phyloP scores from a whole-genome alignment of 53 echinoderm and acorn worm genomes.

The Holothuria scabra region DNA sequence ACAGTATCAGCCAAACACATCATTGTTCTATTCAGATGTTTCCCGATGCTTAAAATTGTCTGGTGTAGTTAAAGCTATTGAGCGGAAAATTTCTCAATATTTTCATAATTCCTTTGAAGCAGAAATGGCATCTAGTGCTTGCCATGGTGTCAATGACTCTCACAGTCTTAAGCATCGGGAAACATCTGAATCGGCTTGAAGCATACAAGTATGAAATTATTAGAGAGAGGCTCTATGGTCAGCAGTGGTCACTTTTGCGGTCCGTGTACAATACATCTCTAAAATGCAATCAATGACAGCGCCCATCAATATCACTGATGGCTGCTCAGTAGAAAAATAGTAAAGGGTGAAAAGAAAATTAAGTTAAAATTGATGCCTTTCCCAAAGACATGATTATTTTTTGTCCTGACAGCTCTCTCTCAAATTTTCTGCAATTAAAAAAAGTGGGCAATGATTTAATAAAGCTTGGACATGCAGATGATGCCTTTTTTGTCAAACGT shows the following conservation, averaged over 20 bases:
- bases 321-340: background rate
- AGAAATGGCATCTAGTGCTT: background rate
- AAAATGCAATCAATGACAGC: slow-evolving; percentile 21
- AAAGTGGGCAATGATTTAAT: slow-evolving; percentile 35
- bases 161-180: background rate
- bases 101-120: slow-evolving; percentile 16
- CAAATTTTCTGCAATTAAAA: slow-evolving; percentile 16
- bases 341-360: background rate
- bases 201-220: slow-evolving; percentile 2
- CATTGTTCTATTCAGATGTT: slow-evolving; percentile 18
- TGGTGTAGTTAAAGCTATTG: background rate
- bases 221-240: slow-evolving; percentile 12
- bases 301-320: slow-evolving; percentile 18
- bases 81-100: slow-evolving; percentile 44
- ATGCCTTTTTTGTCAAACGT: slow-evolving; percentile 13
- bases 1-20: slow-evolving; percentile 1
- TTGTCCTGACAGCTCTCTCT: background rate
- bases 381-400: slow-evolving; percentile 11
- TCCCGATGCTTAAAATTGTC: slow-evolving; percentile 10
- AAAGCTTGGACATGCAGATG: slow-evolving; percentile 26
- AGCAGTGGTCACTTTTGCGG: background rate
- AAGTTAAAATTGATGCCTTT: slow-evolving; percentile 37
- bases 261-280: too few species aligned
- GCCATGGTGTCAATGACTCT: slow-evolving; percentile 6
- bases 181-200: background rate